Base-by-base conservation (phyloP, 92 coral and sea anemone species). In the Zoanthus sansibaricus region DNA sequence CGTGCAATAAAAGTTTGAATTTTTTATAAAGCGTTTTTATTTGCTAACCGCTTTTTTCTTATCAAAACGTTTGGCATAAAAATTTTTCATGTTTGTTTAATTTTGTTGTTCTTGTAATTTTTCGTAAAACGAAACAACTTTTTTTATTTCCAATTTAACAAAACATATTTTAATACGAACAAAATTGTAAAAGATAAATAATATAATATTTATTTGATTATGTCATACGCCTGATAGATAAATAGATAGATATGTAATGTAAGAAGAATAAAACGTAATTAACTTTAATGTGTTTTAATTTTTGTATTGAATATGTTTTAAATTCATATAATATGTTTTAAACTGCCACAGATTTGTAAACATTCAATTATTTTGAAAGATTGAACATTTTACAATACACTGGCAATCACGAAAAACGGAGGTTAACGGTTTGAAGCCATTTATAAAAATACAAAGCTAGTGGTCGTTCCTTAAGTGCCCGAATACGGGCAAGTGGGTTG, bases 141-240 rank as follows among this genome's bases (percentile, higher is more conserved):
- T 66, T 80, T 64, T 54, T 13, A 20, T 32, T 44, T 51, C 71
- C 55, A 3, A 49, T 49, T 51, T 55, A 30, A 76, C 47, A 64
- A 71, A 80, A 79, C 70, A 80, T 64, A 21, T 64, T 80, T 67
- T 45, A 67, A 45, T 64, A 44, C 75, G 59, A 66, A 80, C 66
- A 15, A 80, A 80, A 80, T 14, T 48, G 45, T 46, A 64, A 45
- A 52, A 67, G 61, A 64, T 80, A 62, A 64, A 80, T 64, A 80
- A 80, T 80, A 37, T 37, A 37, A 37, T 37, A 62, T 79, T 79
- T 80, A 80, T 80, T 80, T 80, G 73, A 66, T 32, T 58, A 14
- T 59, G 48, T 37, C 42, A 4, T 37, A 18, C 42, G 45, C 18
- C 66, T 64, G 47, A 64, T 54, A n/a, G 6, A 33, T 37, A 62